Evolutionary conservation across 2,797 vertebrate species (phyloP), one percentile per base, ranked within the genome.

Genomic region (Phalloptychus januarius): DNA sequence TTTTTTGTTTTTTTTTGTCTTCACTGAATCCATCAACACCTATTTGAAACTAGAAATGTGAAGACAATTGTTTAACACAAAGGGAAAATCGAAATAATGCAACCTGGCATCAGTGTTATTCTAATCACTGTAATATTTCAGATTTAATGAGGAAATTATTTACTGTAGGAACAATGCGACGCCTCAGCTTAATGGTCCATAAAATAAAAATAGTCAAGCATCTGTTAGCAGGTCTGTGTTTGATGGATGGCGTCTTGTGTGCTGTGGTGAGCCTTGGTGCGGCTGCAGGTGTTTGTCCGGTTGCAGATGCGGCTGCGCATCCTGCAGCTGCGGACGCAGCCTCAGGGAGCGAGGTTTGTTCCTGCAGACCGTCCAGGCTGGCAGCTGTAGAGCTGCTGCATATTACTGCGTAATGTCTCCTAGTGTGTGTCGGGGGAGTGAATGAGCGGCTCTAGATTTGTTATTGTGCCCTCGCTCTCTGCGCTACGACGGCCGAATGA

Each of bases 371-470:
- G 7, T 87, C 13, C 63, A 77, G 36, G 79, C 80, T 31, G 52
- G 72, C 77, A 73, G 79, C 80, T 84, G 77, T 25, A 33, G 77
- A 31, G 46, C 52, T 2, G 45, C 46, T 42, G 25, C 72, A 38
- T 73, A 71, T 23, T 72, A 79, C 50, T 77, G 40, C 65, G 25
- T 74, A 75, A 79, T 81, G 52, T 82, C 69, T 85, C 46, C 38
- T 69, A 50, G 83, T 82, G 79, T 82, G 75, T 84, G 84, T 85
- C 76, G 85, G 83, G 75, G 69, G 74, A 82, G 79, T 85, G 84
- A 87, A 88, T 85, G 83, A 91, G 86, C 88, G 90, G 86, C 87
- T 89, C 91, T 91, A 92, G 88, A 91, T 94, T 91, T 93, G 83
- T 93, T 88, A 87, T 85, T 50, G 76, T 38, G 40, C 85, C 81